These are phyloP conservation scores for Chaenodraco wilsoni DNA, from an alignment of 2,797 vertebrate species.

Conservation along the genomic window DNA sequence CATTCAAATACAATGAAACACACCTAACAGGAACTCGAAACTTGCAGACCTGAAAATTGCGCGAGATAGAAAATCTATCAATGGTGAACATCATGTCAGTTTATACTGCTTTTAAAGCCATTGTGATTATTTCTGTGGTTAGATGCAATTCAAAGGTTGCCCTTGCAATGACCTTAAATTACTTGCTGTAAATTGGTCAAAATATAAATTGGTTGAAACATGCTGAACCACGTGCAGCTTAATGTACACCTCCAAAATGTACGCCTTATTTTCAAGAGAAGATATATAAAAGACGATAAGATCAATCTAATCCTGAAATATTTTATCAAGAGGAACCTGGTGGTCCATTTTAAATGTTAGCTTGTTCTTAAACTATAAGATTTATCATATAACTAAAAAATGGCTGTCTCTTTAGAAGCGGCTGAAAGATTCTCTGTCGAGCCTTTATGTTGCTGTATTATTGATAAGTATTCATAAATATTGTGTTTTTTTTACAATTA, in stretches of 20 bases:
- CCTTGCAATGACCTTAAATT: no score
- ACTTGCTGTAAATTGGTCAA: no score
- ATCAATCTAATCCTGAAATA: background rate
- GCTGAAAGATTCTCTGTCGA: background rate
- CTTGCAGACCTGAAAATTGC: conserved; percentile 33
- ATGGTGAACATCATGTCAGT: background rate
- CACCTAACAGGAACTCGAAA: conserved; percentile 29
- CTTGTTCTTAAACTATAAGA: background rate
- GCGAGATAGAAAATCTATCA: conserved; percentile 16
- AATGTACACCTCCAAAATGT: background rate
- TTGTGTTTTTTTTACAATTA: background rate
- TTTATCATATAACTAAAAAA: background rate
- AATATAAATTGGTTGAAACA: background rate
- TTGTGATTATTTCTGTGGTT: background rate
- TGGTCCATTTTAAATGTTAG: background rate
- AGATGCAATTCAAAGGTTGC: background rate
- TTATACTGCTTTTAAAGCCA: background rate
- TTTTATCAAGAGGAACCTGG: background rate
- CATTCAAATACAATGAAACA: conserved; percentile 30
- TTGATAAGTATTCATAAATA: background rate
- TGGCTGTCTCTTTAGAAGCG: background rate
- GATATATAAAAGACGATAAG: background rate
- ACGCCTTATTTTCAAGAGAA: background rate
- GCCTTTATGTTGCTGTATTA: background rate
- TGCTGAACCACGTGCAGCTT: background rate